Evolutionary conservation across 2,888 invertebrate genomes (phyloP).

Genomic region (Gonocerus acuteangulatus): DNA sequence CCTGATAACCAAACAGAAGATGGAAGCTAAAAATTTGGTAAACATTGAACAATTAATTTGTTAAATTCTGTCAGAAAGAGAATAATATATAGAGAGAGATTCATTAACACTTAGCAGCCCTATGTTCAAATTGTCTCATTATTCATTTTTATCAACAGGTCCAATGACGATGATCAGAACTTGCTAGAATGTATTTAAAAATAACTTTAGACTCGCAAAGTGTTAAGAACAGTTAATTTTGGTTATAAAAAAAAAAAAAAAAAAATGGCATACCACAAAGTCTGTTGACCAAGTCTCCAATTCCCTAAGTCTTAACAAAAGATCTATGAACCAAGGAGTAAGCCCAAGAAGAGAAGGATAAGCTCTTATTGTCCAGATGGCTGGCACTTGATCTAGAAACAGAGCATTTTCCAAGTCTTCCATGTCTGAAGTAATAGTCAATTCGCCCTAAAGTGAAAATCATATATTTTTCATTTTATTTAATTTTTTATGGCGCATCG

Average conservation of each 20-base stretch:
- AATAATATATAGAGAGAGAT: background rate
- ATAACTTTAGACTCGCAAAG: no score
- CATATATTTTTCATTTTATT: no score
- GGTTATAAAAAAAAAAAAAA: no score
- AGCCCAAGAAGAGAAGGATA: slow-evolving; percentile 86
- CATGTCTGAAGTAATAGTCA: slow-evolving; percentile 94
- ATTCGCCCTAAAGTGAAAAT: slow-evolving; percentile 61
- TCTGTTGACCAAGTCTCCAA: slow-evolving; percentile 91
- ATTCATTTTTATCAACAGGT: no score
- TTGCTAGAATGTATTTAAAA: no score
- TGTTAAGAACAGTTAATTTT: no score
- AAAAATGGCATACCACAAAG: slow-evolving; percentile 77
- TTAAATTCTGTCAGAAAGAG: background rate
- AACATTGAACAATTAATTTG: no score
- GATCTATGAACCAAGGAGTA: slow-evolving; percentile 87
- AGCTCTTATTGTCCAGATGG: slow-evolving; percentile 76
- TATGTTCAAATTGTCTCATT: no score
- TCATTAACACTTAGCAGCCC: background rate
- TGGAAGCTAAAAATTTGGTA: slow-evolving; percentile 57
- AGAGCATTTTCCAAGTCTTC: slow-evolving; percentile 87
- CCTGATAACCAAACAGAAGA: slow-evolving; percentile 92
- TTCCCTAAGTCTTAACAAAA: slow-evolving; percentile 75
- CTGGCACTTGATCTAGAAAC: slow-evolving; percentile 88
- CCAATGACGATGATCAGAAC: no score
- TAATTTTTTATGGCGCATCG: no score